These are phyloP conservation scores for Drosophila eohydei DNA, from an alignment of 2,888 invertebrate species.

Conservation along the genomic window DNA sequence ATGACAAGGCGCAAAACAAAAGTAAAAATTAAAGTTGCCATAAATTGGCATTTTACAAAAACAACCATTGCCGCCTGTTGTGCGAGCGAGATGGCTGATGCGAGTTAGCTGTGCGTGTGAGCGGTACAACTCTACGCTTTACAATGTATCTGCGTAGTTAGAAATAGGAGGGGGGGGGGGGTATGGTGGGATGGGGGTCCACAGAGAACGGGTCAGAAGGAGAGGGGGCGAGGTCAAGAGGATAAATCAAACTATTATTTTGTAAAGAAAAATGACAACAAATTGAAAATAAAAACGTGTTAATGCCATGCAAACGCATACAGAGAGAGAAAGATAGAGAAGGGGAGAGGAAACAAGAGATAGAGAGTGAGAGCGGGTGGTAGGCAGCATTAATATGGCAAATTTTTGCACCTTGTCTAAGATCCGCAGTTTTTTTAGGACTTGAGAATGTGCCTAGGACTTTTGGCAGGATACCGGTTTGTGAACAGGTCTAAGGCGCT, in stretches of 20 bases:
- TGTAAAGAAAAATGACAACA: slow-evolving; percentile 3
- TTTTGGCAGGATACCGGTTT: slow-evolving; percentile 73
- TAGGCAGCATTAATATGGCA: neutral
- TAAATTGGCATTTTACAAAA: slow-evolving; percentile 40
- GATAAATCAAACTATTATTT: slow-evolving; percentile 18
- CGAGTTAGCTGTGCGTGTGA: slow-evolving; percentile 10
- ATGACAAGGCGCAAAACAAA: slow-evolving; percentile 14
- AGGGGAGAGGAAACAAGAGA: too few species aligned
- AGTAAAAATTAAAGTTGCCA: slow-evolving; percentile 39
- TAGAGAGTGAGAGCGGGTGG: neutral
- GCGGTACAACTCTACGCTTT: slow-evolving; percentile 33
- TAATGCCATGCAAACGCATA: slow-evolving; percentile 18
- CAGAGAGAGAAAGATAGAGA: neutral
- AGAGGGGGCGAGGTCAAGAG: neutral
- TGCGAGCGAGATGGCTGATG: slow-evolving; percentile 29
- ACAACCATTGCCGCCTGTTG: slow-evolving; percentile 20
- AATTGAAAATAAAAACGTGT: slow-evolving; percentile 15
- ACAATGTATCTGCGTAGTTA: slow-evolving; percentile 1
- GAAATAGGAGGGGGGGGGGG: neutral
- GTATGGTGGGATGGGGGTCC: neutral
- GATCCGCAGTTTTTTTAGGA: slow-evolving; percentile 40
- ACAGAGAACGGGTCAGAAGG: neutral
- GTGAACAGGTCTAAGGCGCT: slow-evolving; percentile 12
- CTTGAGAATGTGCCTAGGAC: slow-evolving; percentile 36
- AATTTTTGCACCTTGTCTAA: slow-evolving; percentile 14